A percentile compares a stretch with the other conserved stretches of the same genome.
Conservation (phyloP, 2,888 invertebrate genomes). For the Leptopilina myrica region DNA sequence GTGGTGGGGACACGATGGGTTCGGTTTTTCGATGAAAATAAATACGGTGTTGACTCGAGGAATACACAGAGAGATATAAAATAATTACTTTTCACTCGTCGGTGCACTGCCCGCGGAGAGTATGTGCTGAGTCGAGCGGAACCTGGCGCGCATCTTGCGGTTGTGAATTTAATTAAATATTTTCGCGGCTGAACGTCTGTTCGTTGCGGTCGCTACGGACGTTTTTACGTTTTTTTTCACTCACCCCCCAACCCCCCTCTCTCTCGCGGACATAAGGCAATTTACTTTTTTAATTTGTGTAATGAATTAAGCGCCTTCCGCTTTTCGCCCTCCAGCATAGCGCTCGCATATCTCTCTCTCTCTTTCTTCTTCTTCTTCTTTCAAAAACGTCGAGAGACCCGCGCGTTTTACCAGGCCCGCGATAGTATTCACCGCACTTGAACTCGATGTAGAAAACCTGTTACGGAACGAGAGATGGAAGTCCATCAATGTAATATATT, state of each 20-base stretch:
- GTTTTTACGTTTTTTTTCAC: constrained; percentile 42
- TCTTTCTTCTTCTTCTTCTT: too few species aligned
- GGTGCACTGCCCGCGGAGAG: constrained; percentile 45
- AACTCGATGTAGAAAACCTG: constrained; percentile 36
- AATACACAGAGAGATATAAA: constrained; percentile 62
- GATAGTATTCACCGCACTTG: constrained; percentile 30
- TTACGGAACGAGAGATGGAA: constrained; percentile 29
- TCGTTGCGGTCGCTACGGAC: constrained; percentile 53
- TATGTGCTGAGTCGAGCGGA: constrained; percentile 52
- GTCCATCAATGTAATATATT: constrained; percentile 47
- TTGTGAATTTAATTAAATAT: constrained; percentile 76
- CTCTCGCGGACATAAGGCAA: constrained; percentile 65
- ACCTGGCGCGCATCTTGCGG: constrained; percentile 71
- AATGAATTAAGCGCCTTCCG: constrained; percentile 71
- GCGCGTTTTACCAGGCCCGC: not conserved
- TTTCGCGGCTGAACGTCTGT: constrained; percentile 72
- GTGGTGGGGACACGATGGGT: too few species aligned
- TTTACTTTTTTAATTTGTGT: constrained; percentile 75
- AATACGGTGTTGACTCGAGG: constrained; percentile 58
- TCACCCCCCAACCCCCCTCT: too few species aligned
- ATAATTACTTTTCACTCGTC: constrained; percentile 63
- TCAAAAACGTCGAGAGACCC: not conserved
- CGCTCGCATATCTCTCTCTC: constrained; percentile 18
- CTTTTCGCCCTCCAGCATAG: constrained; percentile 28
- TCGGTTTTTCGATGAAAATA: constrained; percentile 47